Evolutionary conservation across 1,140 invertebrate species (phyloP), one percentile per base, ranked within the genome.

Genomic region (Harlomillsia oculata): DNA sequence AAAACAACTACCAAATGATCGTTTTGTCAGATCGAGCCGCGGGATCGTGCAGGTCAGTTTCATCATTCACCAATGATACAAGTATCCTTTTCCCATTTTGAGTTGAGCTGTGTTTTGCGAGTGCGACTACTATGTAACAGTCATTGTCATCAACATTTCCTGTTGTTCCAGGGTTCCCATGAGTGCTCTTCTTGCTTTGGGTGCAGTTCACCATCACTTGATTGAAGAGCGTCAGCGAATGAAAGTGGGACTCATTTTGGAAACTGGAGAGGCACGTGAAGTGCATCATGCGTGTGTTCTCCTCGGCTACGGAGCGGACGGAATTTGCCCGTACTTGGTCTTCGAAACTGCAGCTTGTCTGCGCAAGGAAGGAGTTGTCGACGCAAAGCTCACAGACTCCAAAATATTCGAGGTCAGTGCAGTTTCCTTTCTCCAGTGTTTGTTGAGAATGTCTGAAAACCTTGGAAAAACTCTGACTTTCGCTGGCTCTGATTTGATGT

Each of bases 261-360:
- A 97, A 76, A 94, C 90, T 1, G 94, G 84, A 6, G 93, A 97
- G 74, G 89, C 90, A 8, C 81, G 90, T 45, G 66, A 63, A 45
- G 52, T 59, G 3, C 63, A 61, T 25, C 57, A 61, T 41, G 52
- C 56, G 11, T 62, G 53, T 40, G 44, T 62, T 20, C 55, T 62
- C 0, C 41, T 56, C n/a, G 59, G 53, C 21, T 99, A 94, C 72
- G 96, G 96, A 43, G 94, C 92, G 5, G 95, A 99, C 74, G 94
- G 87, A 0, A 89, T 99, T 59, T 97, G 94, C 69, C 95, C 96
- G 0, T 99, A 98, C 72, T 73, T 99, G 59, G 93, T 97, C 4
- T 92, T 95, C 71, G 95, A 99, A 73, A 80, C 93, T 60, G 85
- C 91, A 14, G 78, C 80, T 57, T 78, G 83, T 46, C 76, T 97